A percentile compares a stretch with the other conserved stretches of the same genome.
These are phyloP conservation scores for Melieria omissa DNA, from an alignment of 2,888 invertebrate genomes.

Conservation along the genomic window DNA sequence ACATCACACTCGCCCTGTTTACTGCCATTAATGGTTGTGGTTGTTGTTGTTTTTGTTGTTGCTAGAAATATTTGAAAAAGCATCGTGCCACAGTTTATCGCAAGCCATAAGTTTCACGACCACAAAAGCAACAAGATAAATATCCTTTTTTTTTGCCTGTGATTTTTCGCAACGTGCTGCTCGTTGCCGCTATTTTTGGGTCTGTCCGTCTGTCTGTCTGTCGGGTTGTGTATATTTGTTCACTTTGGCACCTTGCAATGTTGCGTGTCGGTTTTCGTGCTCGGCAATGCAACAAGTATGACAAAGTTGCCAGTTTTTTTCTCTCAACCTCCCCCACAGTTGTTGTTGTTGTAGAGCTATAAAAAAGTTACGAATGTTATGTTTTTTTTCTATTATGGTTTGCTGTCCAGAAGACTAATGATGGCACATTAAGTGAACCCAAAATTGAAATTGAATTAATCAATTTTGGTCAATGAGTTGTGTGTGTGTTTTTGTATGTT, in stretches of 20 bases:
- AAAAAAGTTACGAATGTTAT: slow-evolving; percentile 2
- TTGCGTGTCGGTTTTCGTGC: too few species aligned
- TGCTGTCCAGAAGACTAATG: slow-evolving; percentile 42
- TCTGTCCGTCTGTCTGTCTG: slow-evolving; percentile 3
- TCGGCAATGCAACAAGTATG: slow-evolving; percentile 24
- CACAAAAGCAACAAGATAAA: slow-evolving; percentile 34
- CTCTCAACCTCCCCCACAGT: background rate
- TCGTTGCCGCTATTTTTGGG: background rate
- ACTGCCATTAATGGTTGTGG: slow-evolving; percentile 12
- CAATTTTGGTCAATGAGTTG: slow-evolving; percentile 36
- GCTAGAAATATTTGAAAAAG: too few species aligned
- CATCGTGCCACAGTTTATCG: background rate
- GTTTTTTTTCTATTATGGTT: background rate
- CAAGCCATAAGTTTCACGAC: slow-evolving; percentile 21
- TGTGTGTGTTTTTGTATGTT: slow-evolving; percentile 1
- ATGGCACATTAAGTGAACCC: slow-evolving; percentile 44
- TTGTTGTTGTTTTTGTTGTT: slow-evolving; percentile 13
- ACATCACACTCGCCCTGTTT: too few species aligned
- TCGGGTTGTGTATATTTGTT: slow-evolving; percentile 11
- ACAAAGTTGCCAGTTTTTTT: slow-evolving; percentile 17
- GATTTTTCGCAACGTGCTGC: slow-evolving; percentile 20
- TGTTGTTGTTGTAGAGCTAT: background rate
- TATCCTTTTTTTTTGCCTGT: slow-evolving; percentile 27
- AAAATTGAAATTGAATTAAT: slow-evolving; percentile 49
- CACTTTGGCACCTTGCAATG: background rate